Conservation (phyloP, 2,888 invertebrate genomes). For the Lacanobia oleracea region DNA sequence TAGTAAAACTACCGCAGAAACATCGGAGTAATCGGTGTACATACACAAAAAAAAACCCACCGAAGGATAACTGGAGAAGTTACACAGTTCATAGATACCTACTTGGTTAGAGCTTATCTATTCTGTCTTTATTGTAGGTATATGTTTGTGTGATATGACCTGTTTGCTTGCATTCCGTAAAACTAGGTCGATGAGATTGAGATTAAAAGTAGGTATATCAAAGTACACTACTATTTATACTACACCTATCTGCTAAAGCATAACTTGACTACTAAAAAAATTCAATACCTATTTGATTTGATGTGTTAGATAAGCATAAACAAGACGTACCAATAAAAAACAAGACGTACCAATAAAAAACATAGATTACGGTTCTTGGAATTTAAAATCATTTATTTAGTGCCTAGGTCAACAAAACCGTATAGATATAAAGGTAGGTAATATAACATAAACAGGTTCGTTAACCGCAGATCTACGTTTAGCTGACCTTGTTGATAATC, state of each 20-base stretch:
- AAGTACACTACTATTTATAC: background rate
- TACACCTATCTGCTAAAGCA: background rate
- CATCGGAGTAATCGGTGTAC: too few relatives aligned
- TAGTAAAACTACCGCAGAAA: too few relatives aligned
- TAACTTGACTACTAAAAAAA: background rate
- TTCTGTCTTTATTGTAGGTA: background rate
- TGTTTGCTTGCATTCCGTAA: background rate
- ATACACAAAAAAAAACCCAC: too few relatives aligned
- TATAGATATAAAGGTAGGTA: background rate
- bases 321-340: background rate
- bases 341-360: background rate
- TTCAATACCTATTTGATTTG: background rate
- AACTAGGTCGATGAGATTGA: background rate
- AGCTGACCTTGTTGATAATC: constrained; percentile 22
- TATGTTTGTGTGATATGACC: background rate
- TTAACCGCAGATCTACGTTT: constrained; percentile 11
- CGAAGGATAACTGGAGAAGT: too few relatives aligned
- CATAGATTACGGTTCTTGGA: background rate
- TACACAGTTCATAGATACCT: too few relatives aligned
- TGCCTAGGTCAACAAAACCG: constrained; percentile 73
- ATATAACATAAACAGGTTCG: constrained; percentile 30
- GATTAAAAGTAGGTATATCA: background rate
- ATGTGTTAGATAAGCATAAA: background rate
- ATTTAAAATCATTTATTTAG: background rate
- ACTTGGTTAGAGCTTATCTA: too few relatives aligned